These are phyloP conservation scores for Brachionus rotundiformis DNA, from an alignment of 1,140 invertebrate genomes.

Conservation along the genomic window DNA sequence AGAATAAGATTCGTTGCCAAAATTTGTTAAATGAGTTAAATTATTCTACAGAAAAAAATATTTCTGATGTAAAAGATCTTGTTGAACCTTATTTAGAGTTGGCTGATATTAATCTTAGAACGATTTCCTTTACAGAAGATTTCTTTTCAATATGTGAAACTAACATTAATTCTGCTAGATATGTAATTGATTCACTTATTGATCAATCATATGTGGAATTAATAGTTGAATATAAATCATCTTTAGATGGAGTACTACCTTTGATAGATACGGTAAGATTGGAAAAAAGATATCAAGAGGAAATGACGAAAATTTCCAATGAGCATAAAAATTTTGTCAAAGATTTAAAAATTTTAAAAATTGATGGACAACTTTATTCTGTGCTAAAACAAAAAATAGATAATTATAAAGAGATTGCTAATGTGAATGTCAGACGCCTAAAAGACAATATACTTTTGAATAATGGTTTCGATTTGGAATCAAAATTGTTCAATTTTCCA, in stretches of 20 bases:
- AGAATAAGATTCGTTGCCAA: background rate
- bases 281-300: background rate
- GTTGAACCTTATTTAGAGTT: background rate
- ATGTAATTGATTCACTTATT: background rate
- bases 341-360: background rate
- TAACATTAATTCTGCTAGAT: background rate
- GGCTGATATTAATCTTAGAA: background rate
- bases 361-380: background rate
- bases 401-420: background rate
- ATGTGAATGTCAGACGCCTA: background rate
- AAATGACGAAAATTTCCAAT: background rate
- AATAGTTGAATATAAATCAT: background rate
- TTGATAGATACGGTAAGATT: background rate
- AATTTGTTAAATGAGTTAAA: background rate
- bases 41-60: background rate
- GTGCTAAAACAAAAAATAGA: background rate
- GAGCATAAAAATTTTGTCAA: background rate
- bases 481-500: background rate
- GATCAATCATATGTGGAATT: background rate
- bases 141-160: background rate
- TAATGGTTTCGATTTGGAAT: background rate
- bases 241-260: background rate
- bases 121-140: background rate
- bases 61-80: background rate
- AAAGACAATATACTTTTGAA: background rate